These are phyloP conservation scores for Crocuta crocuta DNA, from an alignment of 2,113 vertebrate species.

Conservation along the genomic window DNA sequence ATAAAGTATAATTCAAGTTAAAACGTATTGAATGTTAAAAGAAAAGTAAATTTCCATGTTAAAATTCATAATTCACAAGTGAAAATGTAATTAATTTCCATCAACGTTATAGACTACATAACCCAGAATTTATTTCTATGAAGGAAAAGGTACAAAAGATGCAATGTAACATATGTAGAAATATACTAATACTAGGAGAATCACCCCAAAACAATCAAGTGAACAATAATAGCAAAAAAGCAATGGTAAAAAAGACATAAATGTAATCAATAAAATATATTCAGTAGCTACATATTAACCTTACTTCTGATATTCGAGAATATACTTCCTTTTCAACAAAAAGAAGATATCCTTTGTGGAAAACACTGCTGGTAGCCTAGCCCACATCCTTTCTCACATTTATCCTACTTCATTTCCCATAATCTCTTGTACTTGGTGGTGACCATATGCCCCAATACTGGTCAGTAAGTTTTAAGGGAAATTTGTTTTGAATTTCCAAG, in stretches of 20 bases:
- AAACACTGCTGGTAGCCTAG: not conserved
- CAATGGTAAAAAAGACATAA: not conserved
- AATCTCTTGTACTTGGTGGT: not conserved
- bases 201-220: not conserved
- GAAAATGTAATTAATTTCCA: not conserved
- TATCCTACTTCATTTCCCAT: not conserved
- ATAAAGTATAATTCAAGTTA: not conserved
- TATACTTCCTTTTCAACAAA: not conserved
- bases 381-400: not conserved
- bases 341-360: not conserved
- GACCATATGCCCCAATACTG: not conserved
- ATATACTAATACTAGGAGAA: not conserved
- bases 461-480: not conserved
- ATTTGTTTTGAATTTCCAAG: not conserved
- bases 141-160: not conserved
- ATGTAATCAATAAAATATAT: not conserved
- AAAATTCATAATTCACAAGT: not conserved
- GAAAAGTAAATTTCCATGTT: not conserved
- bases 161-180: not conserved
- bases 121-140: not conserved
- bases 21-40: not conserved
- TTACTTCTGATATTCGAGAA: not conserved
- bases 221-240: not conserved
- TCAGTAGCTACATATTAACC: not conserved
- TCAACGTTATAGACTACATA: not conserved